Conservation (phyloP, 2,888 invertebrate genomes). For the Phengaris alcon region DNA sequence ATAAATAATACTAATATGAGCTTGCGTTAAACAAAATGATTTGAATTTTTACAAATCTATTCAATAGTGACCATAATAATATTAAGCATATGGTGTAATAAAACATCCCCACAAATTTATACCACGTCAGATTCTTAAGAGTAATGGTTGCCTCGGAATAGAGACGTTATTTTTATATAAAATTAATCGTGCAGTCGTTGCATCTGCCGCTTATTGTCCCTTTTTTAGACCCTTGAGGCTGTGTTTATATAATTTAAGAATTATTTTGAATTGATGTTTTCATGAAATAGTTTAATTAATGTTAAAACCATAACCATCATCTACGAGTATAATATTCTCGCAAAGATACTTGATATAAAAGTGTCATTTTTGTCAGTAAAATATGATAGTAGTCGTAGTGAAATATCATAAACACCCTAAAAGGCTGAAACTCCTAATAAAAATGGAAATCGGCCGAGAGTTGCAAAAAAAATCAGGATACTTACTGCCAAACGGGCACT, state of each 20-base stretch:
- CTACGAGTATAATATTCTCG: too few species aligned
- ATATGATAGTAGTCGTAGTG: too few species aligned
- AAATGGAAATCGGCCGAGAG: too few species aligned
- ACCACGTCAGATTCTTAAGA: conserved; percentile 73
- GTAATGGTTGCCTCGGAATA: conserved; percentile 75
- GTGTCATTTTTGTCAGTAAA: too few species aligned
- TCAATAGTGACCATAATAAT: conserved; percentile 37
- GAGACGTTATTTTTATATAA: conserved; percentile 70
- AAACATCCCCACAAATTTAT: conserved; percentile 70
- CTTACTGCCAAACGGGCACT: too few species aligned
- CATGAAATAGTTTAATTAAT: background rate
- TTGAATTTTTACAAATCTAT: conserved; percentile 39
- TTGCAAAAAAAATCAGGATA: too few species aligned
- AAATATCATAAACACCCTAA: too few species aligned
- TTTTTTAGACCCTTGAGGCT: conserved; percentile 46
- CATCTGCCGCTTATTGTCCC: conserved; percentile 69
- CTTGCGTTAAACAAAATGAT: background rate
- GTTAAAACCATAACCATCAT: too few species aligned
- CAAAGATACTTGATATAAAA: too few species aligned
- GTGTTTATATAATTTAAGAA: background rate
- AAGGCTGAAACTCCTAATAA: too few species aligned
- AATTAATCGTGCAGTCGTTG: conserved; percentile 71
- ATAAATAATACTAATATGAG: too few species aligned
- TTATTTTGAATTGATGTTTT: background rate
- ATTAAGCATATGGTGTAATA: conserved; percentile 57